Percentiles rank a stretch among this genome's conserved stretches.
Evolutionary conservation across 2,113 vertebrate species (phyloP).

Genomic region (Coracopsis vasa): DNA sequence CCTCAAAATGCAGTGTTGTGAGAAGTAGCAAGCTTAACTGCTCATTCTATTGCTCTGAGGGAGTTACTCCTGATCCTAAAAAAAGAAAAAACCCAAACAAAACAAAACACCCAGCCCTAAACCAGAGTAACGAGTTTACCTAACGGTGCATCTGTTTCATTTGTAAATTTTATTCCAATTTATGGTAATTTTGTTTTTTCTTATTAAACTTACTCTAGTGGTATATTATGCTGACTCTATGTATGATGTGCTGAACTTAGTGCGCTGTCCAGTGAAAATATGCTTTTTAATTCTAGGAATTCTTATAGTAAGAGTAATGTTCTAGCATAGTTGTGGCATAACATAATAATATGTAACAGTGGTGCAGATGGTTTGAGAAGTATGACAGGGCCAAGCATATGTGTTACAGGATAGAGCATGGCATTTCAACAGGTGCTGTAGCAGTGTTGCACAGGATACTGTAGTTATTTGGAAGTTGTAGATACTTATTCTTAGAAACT

Average conservation of each 20-base stretch:
- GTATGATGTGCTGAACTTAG: neutral
- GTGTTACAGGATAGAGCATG: neutral
- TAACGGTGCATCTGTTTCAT: neutral
- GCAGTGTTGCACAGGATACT: neutral
- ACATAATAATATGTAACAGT: neutral
- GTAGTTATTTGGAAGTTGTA: neutral
- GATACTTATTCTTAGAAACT: neutral
- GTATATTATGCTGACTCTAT: neutral
- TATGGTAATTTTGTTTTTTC: neutral
- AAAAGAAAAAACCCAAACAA: accelerated
- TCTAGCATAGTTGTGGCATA: neutral
- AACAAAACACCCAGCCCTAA: neutral
- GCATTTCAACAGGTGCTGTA: neutral
- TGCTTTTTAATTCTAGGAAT: neutral
- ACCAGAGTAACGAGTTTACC: neutral
- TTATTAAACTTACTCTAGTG: neutral
- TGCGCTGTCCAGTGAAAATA: neutral
- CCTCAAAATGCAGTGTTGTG: neutral
- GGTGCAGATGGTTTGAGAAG: neutral
- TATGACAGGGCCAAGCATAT: neutral
- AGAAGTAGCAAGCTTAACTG: neutral
- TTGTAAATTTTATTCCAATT: neutral
- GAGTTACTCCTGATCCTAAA: neutral
- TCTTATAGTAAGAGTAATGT: neutral
- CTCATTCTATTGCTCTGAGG: neutral